phyloP scores from a whole-genome alignment of 2,113 vertebrate species.

The Garra rufa region DNA sequence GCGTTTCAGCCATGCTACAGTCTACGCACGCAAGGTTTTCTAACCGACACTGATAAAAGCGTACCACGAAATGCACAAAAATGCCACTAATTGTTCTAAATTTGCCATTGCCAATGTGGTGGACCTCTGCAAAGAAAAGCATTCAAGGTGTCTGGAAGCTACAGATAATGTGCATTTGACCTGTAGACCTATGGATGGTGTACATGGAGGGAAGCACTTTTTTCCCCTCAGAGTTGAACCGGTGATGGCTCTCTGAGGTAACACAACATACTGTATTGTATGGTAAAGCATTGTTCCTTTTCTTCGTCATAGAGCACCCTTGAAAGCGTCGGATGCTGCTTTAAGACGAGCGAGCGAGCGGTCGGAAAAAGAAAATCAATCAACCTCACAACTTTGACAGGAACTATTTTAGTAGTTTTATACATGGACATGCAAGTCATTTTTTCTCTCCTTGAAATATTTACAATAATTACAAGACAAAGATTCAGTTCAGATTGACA shows the following conservation, averaged over 20 bases:
- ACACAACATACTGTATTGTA: conserved; percentile 5
- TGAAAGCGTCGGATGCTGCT: not conserved
- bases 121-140: not conserved
- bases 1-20: conserved; percentile 9
- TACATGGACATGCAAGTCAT: conserved; percentile 85
- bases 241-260: conserved; percentile 39
- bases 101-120: conserved; percentile 25
- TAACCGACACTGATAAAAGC: conserved; percentile 10
- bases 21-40: not conserved
- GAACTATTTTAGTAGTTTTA: conserved; percentile 79
- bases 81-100: conserved; percentile 11
- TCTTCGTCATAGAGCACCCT: not conserved
- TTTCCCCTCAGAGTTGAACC: conserved; percentile 62
- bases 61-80: not conserved
- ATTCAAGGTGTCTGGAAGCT: conserved; percentile 21
- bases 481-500: conserved; percentile 80
- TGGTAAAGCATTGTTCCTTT: conserved; percentile 19
- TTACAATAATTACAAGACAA: conserved; percentile 86
- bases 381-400: conserved; percentile 74
- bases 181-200: conserved; percentile 48
- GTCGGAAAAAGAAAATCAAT: conserved; percentile 61
- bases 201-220: conserved; percentile 81
- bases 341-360: too few species aligned
- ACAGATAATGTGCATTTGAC: conserved; percentile 47
- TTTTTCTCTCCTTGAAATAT: conserved; percentile 80